These are phyloP conservation scores for Trichomycterus rosablanca DNA, from an alignment of 2,113 vertebrate species.

Conservation along the genomic window DNA sequence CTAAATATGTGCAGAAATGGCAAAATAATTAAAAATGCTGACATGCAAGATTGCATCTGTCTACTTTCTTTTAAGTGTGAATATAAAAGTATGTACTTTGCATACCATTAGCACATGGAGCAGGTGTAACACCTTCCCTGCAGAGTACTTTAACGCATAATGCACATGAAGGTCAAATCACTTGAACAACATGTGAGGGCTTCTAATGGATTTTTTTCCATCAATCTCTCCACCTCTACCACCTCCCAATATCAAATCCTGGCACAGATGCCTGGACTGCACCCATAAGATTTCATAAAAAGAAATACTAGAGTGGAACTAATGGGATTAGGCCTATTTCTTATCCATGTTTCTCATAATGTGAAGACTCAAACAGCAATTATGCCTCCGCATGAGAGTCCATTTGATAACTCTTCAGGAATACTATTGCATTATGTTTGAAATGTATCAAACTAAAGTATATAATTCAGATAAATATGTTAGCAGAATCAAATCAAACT, in stretches of 20 bases:
- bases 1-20: conserved; percentile 4
- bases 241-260: conserved; percentile 54
- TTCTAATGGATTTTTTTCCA: conserved; percentile 19
- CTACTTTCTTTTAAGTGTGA: conserved; percentile 12
- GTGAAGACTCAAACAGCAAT: conserved; percentile 3
- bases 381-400: background rate
- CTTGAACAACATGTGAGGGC: conserved; percentile 16
- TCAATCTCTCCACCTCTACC: conserved; percentile 39
- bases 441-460: background rate
- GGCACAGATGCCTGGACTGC: background rate
- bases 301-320: conserved; percentile 29
- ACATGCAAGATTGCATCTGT: conserved; percentile 2
- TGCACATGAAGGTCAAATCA: conserved; percentile 37
- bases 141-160: conserved; percentile 32
- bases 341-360: conserved; percentile 15
- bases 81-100: conserved; percentile 33
- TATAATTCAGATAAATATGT: background rate
- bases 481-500: too few species aligned
- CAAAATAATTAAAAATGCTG: background rate
- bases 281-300: conserved; percentile 16
- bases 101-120: conserved; percentile 14
- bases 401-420: conserved; percentile 6
- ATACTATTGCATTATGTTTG: conserved; percentile 7
- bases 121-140: conserved; percentile 20
- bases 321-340: conserved; percentile 19